A percentile compares a stretch with the other conserved stretches of the same genome.
Evolutionary conservation across 1,140 invertebrate species (phyloP).

Genomic region (Lanistes nyassanus): DNA sequence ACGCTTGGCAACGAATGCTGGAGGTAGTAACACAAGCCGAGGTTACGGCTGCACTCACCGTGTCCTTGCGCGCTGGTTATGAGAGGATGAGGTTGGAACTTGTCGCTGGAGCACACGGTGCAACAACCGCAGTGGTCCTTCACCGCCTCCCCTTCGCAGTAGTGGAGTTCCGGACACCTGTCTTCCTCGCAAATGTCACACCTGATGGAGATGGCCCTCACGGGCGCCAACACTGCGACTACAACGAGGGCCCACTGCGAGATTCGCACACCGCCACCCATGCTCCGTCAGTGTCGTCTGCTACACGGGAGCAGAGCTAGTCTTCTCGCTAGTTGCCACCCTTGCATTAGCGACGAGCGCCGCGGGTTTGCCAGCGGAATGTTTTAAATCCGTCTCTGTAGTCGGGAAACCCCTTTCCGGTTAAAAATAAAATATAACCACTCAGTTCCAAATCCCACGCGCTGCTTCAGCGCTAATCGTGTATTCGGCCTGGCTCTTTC

Average conservation of each 20-base stretch:
- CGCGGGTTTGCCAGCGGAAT: no score
- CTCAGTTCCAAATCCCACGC: background rate
- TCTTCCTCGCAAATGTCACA: conserved; percentile 43
- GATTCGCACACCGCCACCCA: conserved; percentile 4
- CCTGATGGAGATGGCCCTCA: conserved; percentile 15
- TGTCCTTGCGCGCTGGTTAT: conserved; percentile 15
- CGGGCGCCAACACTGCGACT: conserved; percentile 12
- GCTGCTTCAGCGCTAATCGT: background rate
- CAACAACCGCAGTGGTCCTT: conserved; percentile 54
- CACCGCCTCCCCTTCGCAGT: conserved; percentile 45
- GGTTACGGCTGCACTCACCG: conserved; percentile 10
- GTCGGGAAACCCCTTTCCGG: background rate
- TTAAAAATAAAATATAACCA: background rate
- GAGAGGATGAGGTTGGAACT: conserved; percentile 33
- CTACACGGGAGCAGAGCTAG: background rate
- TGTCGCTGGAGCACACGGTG: conserved; percentile 43
- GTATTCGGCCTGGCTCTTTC: background rate
- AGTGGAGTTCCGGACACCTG: conserved; percentile 46
- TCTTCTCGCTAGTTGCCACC: background rate
- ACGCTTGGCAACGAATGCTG: no score
- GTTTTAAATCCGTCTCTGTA: background rate
- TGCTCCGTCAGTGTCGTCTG: background rate
- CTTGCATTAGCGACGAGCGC: background rate
- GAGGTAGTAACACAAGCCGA: background rate
- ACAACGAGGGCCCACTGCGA: conserved; percentile 20